Base-by-base conservation (phyloP, 1,140 invertebrate genomes). In the Pogonus chalceus region DNA sequence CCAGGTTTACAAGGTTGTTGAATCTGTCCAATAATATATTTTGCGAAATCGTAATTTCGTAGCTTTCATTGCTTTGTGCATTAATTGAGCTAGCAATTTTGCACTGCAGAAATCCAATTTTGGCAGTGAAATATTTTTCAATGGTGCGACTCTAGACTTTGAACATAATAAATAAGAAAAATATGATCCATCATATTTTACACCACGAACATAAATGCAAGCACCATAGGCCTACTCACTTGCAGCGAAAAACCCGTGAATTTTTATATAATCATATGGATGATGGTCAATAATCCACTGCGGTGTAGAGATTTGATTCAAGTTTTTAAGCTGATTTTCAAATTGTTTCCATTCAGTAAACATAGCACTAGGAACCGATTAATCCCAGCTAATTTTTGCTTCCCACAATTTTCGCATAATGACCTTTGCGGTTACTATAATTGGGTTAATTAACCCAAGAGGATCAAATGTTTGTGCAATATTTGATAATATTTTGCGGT, bases 91-190 rank as follows among this genome's bases (percentile, higher is more conserved):
- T 0, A 62, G 52, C 14, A 72, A 23, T 22, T 64, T 23, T 0
- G 72, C 71, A 16, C 57, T 72, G 20, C 60, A 67, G 0, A 76
- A 55, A 60, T 76, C 74, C 16, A 74, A 50, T 35, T 68, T 35
- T 2, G 71, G 69, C 20, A 75, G 62, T 1, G 70, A 59, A 0
- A 66, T 54, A 16, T 47, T 51, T 54, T 69, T 68, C 2, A 67
- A 20, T 7, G 72, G 71, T 10, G 71, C 61, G 4, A 73, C 67
- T 48, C 63, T 55, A 20, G 60, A 57, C 59, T 72, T 73, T 4
- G 69, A 60, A 23, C 60, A 53, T 12, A 72, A 39, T 23, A 71
- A 54, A 7, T 31, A 21, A 4, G 21, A 35, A 1, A 20, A 31
- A 35, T 57, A 21, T 23, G 55, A 26, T 48, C 53, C 55, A 18